Evolutionary conservation across 2,888 invertebrate genomes (phyloP).

Genomic region (Leptinotarsa haldemani): DNA sequence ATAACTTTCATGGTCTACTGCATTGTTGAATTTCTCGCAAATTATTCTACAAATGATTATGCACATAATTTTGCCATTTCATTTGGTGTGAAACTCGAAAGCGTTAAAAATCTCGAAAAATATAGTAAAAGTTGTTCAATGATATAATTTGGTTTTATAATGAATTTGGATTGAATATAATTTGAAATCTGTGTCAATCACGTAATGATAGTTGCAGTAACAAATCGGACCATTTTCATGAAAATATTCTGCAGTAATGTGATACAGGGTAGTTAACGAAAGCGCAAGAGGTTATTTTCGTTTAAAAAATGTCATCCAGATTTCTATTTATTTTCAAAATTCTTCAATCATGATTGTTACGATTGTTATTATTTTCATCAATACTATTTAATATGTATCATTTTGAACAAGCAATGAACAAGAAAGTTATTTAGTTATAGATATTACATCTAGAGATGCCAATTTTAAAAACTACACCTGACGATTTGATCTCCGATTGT

Average conservation of each 20-base stretch:
- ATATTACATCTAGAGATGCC: too few relatives aligned
- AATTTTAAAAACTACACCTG: too few relatives aligned
- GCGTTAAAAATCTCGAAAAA: conserved; percentile 12
- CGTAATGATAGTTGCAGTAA: neutral
- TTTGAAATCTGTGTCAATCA: conserved; percentile 6
- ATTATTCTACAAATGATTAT: conserved; percentile 11
- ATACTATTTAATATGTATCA: too few relatives aligned
- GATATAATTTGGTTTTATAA: conserved; percentile 9
- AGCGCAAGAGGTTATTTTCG: too few relatives aligned
- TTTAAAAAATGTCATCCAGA: too few relatives aligned
- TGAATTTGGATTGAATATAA: neutral
- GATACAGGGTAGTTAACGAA: too few relatives aligned
- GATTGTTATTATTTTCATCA: too few relatives aligned
- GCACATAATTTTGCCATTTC: conserved; percentile 6
- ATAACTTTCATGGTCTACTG: neutral
- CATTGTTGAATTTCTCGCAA: neutral
- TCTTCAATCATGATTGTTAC: too few relatives aligned
- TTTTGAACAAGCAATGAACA: too few relatives aligned
- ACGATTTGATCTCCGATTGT: too few relatives aligned
- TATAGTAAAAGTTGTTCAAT: conserved; percentile 18
- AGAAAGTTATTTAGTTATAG: too few relatives aligned
- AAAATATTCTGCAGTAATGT: neutral
- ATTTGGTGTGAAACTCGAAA: conserved; percentile 20
- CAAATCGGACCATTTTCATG: neutral
- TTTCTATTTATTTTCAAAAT: too few relatives aligned